Evolutionary conservation across 2,113 vertebrate genomes (phyloP), one percentile per base, ranked within the genome.

Genomic region (Rhabdornis inornatus): DNA sequence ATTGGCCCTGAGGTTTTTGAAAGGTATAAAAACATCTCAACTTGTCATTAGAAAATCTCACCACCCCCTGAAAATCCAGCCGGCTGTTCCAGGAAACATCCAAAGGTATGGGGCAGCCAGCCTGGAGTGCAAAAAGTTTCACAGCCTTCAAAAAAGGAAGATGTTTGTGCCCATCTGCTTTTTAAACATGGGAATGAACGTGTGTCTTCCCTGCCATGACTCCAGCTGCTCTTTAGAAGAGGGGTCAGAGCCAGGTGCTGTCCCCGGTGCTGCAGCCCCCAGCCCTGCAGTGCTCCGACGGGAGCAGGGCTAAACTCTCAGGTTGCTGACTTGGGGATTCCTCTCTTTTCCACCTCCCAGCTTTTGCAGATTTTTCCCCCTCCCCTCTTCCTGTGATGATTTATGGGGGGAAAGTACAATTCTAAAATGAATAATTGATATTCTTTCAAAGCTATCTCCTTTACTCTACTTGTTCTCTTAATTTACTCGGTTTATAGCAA

Each of bases 401-500:
- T 71, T 72, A 89, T 87, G 42, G 80, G 81, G 61, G 57, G 42
- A 89, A 89, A 80, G 53, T 70, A 50, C 92, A 96, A 97, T 96
- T 97, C 78, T 82, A 92, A 84, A 97, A 96, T 95, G 93, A 98
- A 92, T 97, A 97, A 97, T 96, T 96, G 82, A 97, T 97, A 96
- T 93, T 96, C 97, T 82, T 94, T 95, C n/a, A 16, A 92, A 97
- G 96, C 75, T 28, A 95, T 92, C 94, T 95, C 94, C 70, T 83
- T 94, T 96, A 96, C 96, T 97, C 95, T 95, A 96, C 97, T 98
- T 97, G 96, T 98, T 97, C 97, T 97, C 97, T 97, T 98, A 98
- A 98, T 98, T 98, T 98, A 98, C 98, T 98, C 37, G 68, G 97
- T 98, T 98, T 98, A 98, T 98, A 97, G 97, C 97, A 97, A 97